Conservation (phyloP, 2,113 vertebrate species). For the Picathartes gymnocephalus region DNA sequence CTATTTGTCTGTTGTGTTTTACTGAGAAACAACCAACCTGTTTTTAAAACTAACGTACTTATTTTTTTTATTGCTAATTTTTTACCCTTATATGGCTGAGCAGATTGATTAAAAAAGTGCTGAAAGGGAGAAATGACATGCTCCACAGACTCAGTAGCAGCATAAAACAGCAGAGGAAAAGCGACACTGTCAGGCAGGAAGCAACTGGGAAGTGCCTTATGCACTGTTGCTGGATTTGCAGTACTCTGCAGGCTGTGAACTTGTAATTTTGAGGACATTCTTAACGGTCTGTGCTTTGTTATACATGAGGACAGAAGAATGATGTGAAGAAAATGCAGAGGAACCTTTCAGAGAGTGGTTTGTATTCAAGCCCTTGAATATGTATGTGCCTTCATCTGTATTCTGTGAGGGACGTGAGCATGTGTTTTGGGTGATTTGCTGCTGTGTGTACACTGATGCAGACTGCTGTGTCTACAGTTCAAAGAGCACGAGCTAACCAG, state of each 20-base stretch:
- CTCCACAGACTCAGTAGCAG: neutral
- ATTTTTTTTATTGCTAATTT: neutral
- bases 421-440: neutral
- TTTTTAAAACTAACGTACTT: neutral
- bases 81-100: neutral
- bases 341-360: neutral
- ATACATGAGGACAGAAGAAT: neutral
- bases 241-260: neutral
- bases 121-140: neutral
- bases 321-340: neutral
- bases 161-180: neutral
- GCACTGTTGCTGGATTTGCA: neutral
- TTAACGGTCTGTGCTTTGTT: neutral
- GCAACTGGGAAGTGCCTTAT: neutral
- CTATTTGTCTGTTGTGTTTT: neutral
- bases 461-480: neutral
- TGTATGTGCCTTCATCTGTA: neutral
- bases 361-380: neutral
- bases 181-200: neutral
- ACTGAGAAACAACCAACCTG: neutral
- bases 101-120: neutral
- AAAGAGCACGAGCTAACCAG: neutral
- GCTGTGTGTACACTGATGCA: neutral
- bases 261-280: neutral
- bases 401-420: neutral